Conservation (phyloP, 2,797 vertebrate species). For the Danio albolineatus region DNA sequence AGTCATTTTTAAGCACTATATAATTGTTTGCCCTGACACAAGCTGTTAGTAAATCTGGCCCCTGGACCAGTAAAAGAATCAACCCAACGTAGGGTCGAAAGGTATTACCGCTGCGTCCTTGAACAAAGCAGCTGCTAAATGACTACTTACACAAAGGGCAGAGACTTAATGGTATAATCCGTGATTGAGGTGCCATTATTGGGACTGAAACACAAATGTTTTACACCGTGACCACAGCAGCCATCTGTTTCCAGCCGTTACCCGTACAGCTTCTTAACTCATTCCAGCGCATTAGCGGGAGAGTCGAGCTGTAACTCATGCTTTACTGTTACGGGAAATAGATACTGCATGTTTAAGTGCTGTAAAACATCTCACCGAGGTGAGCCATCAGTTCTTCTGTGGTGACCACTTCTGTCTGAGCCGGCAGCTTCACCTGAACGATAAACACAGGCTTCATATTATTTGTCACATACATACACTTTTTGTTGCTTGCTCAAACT, state of each 20-base stretch:
- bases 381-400: slow-evolving; percentile 93
- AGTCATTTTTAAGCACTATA: no score
- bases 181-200: slow-evolving; percentile 29
- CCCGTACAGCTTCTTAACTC: neutral
- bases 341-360: neutral
- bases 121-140: slow-evolving; percentile 19
- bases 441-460: neutral
- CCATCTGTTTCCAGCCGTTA: slow-evolving; percentile 12
- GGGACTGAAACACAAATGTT: slow-evolving; percentile 22
- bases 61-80: neutral
- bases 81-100: neutral
- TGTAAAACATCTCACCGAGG: slow-evolving; percentile 79
- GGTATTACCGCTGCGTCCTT: neutral
- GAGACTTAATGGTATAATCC: slow-evolving; percentile 18
- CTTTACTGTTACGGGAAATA: neutral
- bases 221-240: slow-evolving; percentile 15
- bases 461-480: neutral
- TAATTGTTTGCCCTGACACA: no score
- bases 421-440: slow-evolving; percentile 86
- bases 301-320: neutral
- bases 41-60: neutral
- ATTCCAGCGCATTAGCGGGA: neutral
- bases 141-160: slow-evolving; percentile 26
- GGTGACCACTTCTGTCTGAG: slow-evolving; percentile 90
- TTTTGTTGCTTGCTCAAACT: no score